These are phyloP conservation scores for Pseudopodoces humilis DNA, from an alignment of 2,113 vertebrate species.

Conservation along the genomic window DNA sequence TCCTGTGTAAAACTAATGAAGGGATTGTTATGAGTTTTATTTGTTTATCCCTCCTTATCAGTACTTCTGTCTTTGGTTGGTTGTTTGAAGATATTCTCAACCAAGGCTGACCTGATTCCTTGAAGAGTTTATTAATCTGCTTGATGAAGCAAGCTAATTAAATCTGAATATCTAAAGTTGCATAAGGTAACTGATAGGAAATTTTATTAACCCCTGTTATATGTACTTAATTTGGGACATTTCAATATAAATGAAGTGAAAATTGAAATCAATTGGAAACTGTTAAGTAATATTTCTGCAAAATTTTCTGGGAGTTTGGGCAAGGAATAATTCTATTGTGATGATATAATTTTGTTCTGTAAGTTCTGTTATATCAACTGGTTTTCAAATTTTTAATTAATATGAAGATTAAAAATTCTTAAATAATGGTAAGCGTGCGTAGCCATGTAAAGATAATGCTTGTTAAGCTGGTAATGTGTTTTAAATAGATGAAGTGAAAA, in stretches of 20 bases:
- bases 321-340: background rate
- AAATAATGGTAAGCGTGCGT: background rate
- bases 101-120: background rate
- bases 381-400: background rate
- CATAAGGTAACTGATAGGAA: background rate
- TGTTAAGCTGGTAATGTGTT: background rate
- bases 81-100: background rate
- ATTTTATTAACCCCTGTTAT: background rate
- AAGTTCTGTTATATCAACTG: background rate
- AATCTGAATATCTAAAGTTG: background rate
- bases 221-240: background rate
- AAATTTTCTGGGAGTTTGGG: background rate
- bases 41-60: background rate
- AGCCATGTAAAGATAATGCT: background rate
- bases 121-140: background rate
- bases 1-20: background rate
- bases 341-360: background rate
- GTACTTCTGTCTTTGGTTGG: background rate
- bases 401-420: background rate
- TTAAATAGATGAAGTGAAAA: background rate
- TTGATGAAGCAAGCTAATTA: background rate
- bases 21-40: background rate
- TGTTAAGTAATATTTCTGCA: background rate
- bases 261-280: background rate
- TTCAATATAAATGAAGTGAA: background rate